These are phyloP conservation scores for Artemia sp. DNA, from an alignment of 2,888 invertebrate species.

Conservation along the genomic window DNA sequence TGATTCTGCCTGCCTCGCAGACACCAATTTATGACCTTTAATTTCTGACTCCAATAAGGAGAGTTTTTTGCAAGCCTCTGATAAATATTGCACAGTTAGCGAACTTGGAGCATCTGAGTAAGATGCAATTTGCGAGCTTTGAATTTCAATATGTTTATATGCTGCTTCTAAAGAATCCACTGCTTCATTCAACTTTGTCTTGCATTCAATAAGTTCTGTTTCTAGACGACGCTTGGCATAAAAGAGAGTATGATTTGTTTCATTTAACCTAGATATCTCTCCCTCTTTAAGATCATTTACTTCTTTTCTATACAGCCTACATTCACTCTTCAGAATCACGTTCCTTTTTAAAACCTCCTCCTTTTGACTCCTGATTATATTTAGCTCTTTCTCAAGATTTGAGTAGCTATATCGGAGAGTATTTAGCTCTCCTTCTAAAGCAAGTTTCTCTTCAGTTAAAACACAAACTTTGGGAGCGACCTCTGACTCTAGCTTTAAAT, in stretches of 20 bases:
- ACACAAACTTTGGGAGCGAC: not conserved
- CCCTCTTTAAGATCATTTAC: not conserved
- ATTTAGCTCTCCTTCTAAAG: slow-evolving; percentile 1
- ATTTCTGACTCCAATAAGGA: not conserved
- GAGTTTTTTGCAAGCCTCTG: not conserved
- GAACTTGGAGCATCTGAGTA: not conserved
- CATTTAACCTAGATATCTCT: not conserved
- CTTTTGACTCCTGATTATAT: not conserved
- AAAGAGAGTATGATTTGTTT: not conserved
- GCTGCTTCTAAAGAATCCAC: not conserved
- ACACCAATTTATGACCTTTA: not conserved
- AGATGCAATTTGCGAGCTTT: slow-evolving; percentile 5
- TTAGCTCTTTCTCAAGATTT: not conserved
- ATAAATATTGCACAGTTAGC: not conserved
- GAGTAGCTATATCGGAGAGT: not conserved
- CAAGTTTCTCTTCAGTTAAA: slow-evolving; percentile 4
- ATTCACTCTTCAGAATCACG: slow-evolving; percentile 3
- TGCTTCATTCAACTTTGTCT: not conserved
- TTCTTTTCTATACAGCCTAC: not conserved
- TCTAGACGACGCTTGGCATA: not conserved
- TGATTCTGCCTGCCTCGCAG: too few relatives aligned
- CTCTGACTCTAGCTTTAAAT: not conserved
- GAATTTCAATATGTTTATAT: slow-evolving; percentile 9
- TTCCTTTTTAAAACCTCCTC: not conserved
- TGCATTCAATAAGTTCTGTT: slow-evolving; percentile 11